A percentile compares a stretch with the other conserved stretches of the same genome.
phyloP scores from a whole-genome alignment of 23 tunicate species.

The Ascidia mentula region DNA sequence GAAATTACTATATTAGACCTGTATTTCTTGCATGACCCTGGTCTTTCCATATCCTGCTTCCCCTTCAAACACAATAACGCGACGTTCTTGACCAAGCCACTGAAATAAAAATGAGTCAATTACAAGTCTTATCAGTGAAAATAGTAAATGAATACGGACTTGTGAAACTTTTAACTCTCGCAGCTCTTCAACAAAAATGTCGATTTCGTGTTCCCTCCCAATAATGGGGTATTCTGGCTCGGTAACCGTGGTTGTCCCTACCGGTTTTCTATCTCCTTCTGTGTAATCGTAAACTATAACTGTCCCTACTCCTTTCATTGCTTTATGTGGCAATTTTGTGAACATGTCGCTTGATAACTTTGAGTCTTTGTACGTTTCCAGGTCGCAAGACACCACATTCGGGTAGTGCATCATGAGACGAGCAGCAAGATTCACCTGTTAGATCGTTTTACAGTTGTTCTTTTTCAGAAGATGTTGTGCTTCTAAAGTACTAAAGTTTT shows the following conservation, averaged over 20 bases:
- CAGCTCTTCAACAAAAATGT: constrained; percentile 54
- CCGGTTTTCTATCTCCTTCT: constrained; percentile 65
- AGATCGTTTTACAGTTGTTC: too few species aligned
- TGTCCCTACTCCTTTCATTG: constrained; percentile 80
- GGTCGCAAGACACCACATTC: constrained; percentile 73
- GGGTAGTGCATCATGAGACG: constrained; percentile 95
- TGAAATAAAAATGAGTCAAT: background rate
- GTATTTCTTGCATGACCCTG: constrained; percentile 71
- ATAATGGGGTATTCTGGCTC: constrained; percentile 77
- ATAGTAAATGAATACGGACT: constrained; percentile 19
- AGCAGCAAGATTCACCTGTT: constrained; percentile 93
- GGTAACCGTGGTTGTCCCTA: constrained; percentile 20
- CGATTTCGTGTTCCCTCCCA: constrained; percentile 59
- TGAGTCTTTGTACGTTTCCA: constrained; percentile 72
- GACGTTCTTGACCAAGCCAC: constrained; percentile 20
- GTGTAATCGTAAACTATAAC: constrained; percentile 61
- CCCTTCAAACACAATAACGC: constrained; percentile 70
- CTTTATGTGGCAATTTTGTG: constrained; percentile 50
- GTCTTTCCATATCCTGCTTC: constrained; percentile 92
- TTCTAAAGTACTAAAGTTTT: too few species aligned
- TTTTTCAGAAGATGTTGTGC: too few species aligned
- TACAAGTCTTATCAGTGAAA: too few species aligned
- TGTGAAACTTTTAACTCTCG: constrained; percentile 13
- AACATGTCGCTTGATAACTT: constrained; percentile 82
- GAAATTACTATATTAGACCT: too few species aligned